Percentiles rank a stretch among this genome's conserved stretches.
Conservation (phyloP, 2,888 invertebrate genomes). For the Eilema depressum region DNA sequence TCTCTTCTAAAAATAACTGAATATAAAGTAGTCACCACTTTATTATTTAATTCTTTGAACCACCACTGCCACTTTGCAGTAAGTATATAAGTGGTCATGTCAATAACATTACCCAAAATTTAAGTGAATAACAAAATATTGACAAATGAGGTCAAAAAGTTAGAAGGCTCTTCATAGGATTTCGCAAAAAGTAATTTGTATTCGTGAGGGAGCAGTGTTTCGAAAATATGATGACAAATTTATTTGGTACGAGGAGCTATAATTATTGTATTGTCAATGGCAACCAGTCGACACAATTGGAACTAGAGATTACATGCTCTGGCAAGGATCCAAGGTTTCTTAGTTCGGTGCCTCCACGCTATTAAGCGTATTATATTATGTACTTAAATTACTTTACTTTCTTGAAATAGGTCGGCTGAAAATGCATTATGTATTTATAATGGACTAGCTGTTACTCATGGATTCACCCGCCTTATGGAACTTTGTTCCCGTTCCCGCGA, state of each 20-base stretch:
- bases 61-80: background rate
- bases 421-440: background rate
- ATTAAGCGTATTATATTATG: slow-evolving; percentile 22
- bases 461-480: no score
- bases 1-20: no score
- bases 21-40: no score
- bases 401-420: background rate
- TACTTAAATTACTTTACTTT: slow-evolving; percentile 22
- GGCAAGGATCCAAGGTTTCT: slow-evolving; percentile 62
- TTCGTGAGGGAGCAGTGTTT: background rate
- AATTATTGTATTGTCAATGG: slow-evolving; percentile 48
- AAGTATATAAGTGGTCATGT: background rate
- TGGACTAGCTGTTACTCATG: background rate
- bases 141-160: background rate
- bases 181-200: background rate
- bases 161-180: no score
- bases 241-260: slow-evolving; percentile 15
- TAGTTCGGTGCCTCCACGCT: slow-evolving; percentile 28
- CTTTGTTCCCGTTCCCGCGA: no score
- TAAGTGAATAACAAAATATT: background rate
- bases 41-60: no score
- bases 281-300: slow-evolving; percentile 50
- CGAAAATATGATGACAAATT: slow-evolving; percentile 10
- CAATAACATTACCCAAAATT: background rate
- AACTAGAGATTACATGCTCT: slow-evolving; percentile 49